Evolutionary conservation across 2,113 vertebrate genomes (phyloP), one percentile per base, ranked within the genome.

Genomic region (Lagopus leucura): DNA sequence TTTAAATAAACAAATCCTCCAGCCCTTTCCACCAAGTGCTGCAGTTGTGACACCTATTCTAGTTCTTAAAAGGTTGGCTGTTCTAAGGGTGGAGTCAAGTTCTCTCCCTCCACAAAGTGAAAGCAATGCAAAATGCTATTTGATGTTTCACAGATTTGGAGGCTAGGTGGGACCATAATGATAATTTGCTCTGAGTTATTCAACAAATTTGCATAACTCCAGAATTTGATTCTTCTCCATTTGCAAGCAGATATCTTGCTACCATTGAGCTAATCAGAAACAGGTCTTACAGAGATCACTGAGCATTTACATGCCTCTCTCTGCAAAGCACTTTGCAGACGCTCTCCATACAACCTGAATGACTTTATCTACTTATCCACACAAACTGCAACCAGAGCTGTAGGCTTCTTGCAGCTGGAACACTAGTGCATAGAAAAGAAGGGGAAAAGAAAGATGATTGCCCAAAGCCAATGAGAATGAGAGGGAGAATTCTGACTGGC

Each of bases 41-140:
- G 30, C 1, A 4, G 48, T 4, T 69, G 52, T 2, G 0, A 73
- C 34, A 48, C 47, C 0, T 1, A 58, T 21, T n/a, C 18, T 19
- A 47, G 19, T 11, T 80, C 38, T 55, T 66, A 34, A 6, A 83
- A 83, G 24, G 75, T 13, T 25, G 70, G 20, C 43, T 79, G 63
- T 13, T 65, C 4, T 28, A 54, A 84, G 24, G 12, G 25, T 84
- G 4, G 13, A 76, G 27, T 17, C 13, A 72, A 87, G 36, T 32
- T 65, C n/a, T 52, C 28, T 10, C 7, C 28, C 58, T 79, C 77
- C 40, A 28, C 30, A 27, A 82, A 6, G 38, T 45, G 50, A 78
- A 73, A 42, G 34, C 65, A 73, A 89, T 89, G 79, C 58, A 70
- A 70, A 82, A 27, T 45, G 58, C 63, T 89, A 65, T 57, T 36